Evolutionary conservation across 2,113 vertebrate species (phyloP).

Genomic region (Motacilla tschutschensis): DNA sequence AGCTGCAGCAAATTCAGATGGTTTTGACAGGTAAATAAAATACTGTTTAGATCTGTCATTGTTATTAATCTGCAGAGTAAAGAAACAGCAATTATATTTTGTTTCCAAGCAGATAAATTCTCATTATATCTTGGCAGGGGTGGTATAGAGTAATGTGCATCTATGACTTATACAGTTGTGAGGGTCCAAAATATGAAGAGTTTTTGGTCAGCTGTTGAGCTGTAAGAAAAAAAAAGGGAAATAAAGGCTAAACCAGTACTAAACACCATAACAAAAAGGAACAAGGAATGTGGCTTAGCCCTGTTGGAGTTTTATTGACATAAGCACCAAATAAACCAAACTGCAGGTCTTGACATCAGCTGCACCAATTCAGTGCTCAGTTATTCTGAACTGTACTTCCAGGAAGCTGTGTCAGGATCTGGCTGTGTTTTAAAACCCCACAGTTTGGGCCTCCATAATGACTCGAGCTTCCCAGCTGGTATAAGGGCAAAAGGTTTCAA

Average conservation of each 20-base stretch:
- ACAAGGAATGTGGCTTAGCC: neutral
- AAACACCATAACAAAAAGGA: neutral
- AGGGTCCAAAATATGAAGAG: neutral
- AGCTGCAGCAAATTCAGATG: conserved; percentile 42
- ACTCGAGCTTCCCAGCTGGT: neutral
- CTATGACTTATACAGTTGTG: neutral
- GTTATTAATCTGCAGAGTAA: conserved; percentile 38
- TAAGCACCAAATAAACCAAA: neutral
- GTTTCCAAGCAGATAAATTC: conserved; percentile 14
- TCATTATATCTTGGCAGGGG: neutral
- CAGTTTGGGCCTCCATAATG: neutral
- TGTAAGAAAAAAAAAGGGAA: neutral
- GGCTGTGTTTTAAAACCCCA: neutral
- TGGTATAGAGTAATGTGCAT: neutral
- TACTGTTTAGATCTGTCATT: conserved; percentile 25
- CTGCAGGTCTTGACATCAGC: neutral
- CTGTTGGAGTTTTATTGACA: neutral
- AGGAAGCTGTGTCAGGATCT: neutral
- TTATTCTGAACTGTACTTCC: neutral
- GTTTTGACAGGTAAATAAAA: conserved; percentile 60
- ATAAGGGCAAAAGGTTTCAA: neutral
- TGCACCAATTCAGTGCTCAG: neutral
- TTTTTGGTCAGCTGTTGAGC: neutral
- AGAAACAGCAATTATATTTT: conserved; percentile 32
- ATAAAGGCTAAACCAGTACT: neutral